phyloP scores from a whole-genome alignment of 2,888 invertebrate genomes.

The Torymus aiolomorphi region DNA sequence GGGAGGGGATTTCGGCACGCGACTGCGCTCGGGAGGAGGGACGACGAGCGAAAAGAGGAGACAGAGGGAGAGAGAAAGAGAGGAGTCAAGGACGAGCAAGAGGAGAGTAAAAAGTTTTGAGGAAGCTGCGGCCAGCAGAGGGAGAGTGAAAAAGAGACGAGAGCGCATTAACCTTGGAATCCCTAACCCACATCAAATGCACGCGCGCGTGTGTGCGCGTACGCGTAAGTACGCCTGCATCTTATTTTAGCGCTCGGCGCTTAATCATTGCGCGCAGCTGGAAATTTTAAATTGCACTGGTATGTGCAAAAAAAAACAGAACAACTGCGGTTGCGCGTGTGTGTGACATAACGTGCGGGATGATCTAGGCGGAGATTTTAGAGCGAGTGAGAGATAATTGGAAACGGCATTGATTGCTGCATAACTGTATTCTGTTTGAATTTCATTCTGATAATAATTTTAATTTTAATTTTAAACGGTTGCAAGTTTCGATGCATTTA shows the following conservation, averaged over 20 bases:
- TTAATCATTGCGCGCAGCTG: constrained; percentile 5
- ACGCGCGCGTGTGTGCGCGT: background rate
- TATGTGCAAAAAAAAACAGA: background rate
- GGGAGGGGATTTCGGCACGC: constrained; percentile 65
- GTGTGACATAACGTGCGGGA: constrained; percentile 17
- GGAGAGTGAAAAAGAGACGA: constrained; percentile 55
- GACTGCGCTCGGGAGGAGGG: constrained; percentile 58
- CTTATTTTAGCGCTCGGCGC: constrained; percentile 5
- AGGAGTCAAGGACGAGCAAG: background rate
- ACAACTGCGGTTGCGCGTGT: background rate
- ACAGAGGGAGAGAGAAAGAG: constrained; percentile 29
- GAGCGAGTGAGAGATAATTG: background rate
- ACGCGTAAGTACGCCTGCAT: constrained; percentile 7
- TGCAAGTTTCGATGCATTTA: no score
- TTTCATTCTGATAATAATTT: no score
- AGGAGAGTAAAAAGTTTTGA: constrained; percentile 23
- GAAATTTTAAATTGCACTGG: background rate
- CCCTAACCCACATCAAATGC: constrained; percentile 67
- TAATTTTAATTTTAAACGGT: no score
- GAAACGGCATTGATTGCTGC: no score
- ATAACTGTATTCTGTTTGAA: no score
- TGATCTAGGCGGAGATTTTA: background rate
- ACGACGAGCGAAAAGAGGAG: constrained; percentile 30
- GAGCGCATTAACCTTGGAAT: constrained; percentile 61
- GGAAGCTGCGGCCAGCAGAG: constrained; percentile 49